Conservation (phyloP, 23 tunicate species). For the Diplosoma virens region DNA sequence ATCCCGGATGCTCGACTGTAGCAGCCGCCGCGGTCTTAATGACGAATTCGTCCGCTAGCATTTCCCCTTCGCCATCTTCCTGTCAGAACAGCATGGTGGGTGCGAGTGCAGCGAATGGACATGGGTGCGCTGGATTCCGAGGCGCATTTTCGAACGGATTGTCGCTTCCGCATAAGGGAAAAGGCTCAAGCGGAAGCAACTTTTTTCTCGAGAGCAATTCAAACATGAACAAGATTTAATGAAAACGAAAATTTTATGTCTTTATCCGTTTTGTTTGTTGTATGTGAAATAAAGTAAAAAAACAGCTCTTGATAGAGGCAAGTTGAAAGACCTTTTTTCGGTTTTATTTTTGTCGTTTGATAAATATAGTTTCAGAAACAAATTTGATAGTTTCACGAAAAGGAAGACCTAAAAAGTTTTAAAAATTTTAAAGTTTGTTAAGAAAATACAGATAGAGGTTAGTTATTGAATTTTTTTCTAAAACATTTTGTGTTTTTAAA, state of each 20-base stretch:
- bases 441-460: too few relatives aligned
- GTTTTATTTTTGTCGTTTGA: too few relatives aligned
- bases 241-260: background rate
- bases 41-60: constrained; percentile 48
- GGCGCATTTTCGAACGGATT: constrained; percentile 35
- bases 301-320: too few relatives aligned
- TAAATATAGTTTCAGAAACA: too few relatives aligned
- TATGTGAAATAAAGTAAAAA: too few relatives aligned
- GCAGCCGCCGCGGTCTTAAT: constrained; percentile 75
- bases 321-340: too few relatives aligned
- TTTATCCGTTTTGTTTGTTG: too few relatives aligned
- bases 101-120: constrained; percentile 27
- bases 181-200: background rate
- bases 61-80: constrained; percentile 17
- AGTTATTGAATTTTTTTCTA: too few relatives aligned
- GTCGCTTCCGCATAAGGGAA: constrained; percentile 4
- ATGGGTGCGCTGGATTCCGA: constrained; percentile 1
- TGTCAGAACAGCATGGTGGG: constrained; percentile 23
- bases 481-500: too few relatives aligned
- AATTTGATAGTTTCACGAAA: too few relatives aligned
- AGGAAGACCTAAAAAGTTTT: too few relatives aligned
- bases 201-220: constrained; percentile 18
- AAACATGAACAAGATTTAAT: constrained; percentile 3
- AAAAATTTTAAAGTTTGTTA: too few relatives aligned
- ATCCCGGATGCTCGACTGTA: constrained; percentile 69